These are phyloP conservation scores for Strigamia transsilvanica DNA, from an alignment of 2,888 invertebrate genomes.

Conservation along the genomic window DNA sequence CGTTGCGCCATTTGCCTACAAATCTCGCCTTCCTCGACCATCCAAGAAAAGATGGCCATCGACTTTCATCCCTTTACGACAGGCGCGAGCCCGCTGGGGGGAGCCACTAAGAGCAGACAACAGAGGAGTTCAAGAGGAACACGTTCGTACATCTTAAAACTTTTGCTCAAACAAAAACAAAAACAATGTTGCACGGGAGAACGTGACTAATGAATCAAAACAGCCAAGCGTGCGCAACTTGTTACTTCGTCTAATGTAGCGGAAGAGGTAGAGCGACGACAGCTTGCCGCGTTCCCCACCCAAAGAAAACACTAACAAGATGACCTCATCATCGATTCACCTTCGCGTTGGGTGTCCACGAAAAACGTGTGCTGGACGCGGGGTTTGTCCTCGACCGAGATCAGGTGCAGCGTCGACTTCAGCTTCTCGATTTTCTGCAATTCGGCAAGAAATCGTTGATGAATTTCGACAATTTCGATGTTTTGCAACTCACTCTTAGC, in stretches of 20 bases:
- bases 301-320: slow-evolving; percentile 43
- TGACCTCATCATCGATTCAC: slow-evolving; percentile 58
- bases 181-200: background rate
- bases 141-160: background rate
- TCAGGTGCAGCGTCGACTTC: slow-evolving; percentile 81
- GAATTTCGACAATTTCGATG: background rate
- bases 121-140: background rate
- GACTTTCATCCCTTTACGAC: slow-evolving; percentile 44
- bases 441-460: no score
- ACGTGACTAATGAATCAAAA: slow-evolving; percentile 26
- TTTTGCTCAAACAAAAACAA: background rate
- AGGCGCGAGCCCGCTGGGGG: slow-evolving; percentile 37
- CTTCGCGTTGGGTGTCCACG: slow-evolving; percentile 72
- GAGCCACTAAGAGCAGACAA: slow-evolving; percentile 31
- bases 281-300: slow-evolving; percentile 10
- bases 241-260: slow-evolving; percentile 31
- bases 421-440: slow-evolving; percentile 73
- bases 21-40: slow-evolving; percentile 31
- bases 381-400: slow-evolving; percentile 75
- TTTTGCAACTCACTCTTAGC: slow-evolving; percentile 66
- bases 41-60: slow-evolving; percentile 36
- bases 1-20: slow-evolving; percentile 46
- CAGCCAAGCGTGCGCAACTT: background rate
- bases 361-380: slow-evolving; percentile 83
- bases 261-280: slow-evolving; percentile 24